Base-by-base conservation (phyloP, 1,140 invertebrate species). In the Tetramorium simillimum region DNA sequence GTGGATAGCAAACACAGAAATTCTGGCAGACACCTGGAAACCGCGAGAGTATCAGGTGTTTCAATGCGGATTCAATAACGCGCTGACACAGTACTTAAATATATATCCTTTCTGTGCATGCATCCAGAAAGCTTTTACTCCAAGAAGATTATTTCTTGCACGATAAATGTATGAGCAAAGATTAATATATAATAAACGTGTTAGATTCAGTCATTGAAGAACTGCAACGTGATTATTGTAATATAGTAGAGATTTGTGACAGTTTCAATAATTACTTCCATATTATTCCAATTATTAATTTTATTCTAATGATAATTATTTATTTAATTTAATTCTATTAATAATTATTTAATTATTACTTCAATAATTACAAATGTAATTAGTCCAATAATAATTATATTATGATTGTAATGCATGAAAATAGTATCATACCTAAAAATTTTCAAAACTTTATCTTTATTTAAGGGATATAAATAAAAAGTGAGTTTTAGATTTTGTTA, bases 11-110 rank as follows among this genome's bases (percentile, higher is more conserved):
- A 86, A 63, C 40, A 43, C 24, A 3, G 63, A 88, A 76, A 90
- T 90, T 72, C 63, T 77, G 21, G n/a, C 67, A 51, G 49, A 49
- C 60, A 89, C 60, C 73, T 89, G 86, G 37, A 81, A 85, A 90
- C 60, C 58, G 7, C 73, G 21, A 43, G 56, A 84, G 43, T 6
- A 88, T 51, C 86, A 90, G 86, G 80, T 90, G 86, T 87, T 90
- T 81, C 56, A 4, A 7, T 53, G 21, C 24, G 56, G 53, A 89
- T 85, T 80, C 80, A 80, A 90, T 90, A 90, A 85, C 33, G 63
- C 67, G 46, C 12, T 33, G 16, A n/a, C 16, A 40, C 28, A 51
- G 21, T 28, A 56, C 62, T 81, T 88, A 88, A 89, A 89, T 56
- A 65, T 40, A 21, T 78, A 89, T 77, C 40, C 10, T 69, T 69